Conservation (phyloP, 2,113 vertebrate species). For the Cinclus cinclus region DNA sequence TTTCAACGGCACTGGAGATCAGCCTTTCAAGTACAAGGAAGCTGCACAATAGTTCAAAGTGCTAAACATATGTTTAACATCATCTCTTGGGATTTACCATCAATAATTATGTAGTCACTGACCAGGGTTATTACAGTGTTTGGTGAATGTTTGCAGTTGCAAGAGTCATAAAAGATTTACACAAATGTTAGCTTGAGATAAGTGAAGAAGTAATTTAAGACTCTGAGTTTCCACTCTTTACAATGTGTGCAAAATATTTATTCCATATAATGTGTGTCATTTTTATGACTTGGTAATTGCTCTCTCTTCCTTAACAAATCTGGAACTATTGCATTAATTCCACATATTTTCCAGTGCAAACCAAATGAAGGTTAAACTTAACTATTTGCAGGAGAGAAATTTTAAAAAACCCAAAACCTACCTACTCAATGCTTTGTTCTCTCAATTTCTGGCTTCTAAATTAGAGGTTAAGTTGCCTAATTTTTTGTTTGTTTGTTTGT, state of each 20-base stretch:
- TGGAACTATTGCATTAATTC: neutral
- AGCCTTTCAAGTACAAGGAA: neutral
- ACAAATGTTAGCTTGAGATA: neutral
- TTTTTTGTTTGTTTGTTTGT: neutral
- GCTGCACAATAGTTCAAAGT: neutral
- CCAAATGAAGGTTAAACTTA: neutral
- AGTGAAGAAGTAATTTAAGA: neutral
- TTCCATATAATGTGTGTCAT: neutral
- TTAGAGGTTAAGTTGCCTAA: neutral
- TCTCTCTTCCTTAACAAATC: neutral
- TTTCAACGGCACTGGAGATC: neutral
- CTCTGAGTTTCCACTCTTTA: neutral
- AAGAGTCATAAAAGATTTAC: neutral
- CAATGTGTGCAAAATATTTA: neutral
- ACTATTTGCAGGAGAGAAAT: neutral
- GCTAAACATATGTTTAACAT: neutral
- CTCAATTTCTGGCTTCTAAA: neutral
- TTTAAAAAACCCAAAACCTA: neutral
- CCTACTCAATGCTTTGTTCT: neutral
- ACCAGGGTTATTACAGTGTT: neutral
- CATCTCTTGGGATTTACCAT: neutral
- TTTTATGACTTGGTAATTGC: neutral
- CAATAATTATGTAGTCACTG: neutral
- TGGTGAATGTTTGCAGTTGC: neutral
- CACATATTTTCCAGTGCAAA: neutral